phyloP scores from a whole-genome alignment of 2,113 vertebrate species.

The Dipodomys ordii region DNA sequence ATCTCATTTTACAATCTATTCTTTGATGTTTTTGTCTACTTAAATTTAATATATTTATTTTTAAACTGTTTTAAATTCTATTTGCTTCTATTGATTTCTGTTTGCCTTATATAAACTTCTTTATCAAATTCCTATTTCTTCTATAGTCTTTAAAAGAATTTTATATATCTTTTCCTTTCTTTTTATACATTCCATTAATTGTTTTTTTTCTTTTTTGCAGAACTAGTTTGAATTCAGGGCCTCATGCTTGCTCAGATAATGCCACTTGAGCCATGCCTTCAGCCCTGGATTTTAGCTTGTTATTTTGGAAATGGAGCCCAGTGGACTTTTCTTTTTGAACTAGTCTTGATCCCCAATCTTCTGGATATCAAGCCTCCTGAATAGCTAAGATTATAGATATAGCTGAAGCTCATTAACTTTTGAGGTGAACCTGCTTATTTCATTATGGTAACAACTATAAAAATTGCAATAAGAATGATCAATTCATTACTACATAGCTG shows the following conservation, averaged over 20 bases:
- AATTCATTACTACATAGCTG: not conserved
- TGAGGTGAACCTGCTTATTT: not conserved
- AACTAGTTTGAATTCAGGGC: too few relatives aligned
- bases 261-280: too few relatives aligned
- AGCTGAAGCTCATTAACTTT: not conserved
- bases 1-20: not conserved
- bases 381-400: too few relatives aligned
- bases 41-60: slow-evolving; percentile 3
- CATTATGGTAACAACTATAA: not conserved
- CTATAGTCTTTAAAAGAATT: not conserved
- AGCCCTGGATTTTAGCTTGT: too few relatives aligned
- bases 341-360: too few relatives aligned
- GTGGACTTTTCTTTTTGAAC: too few relatives aligned
- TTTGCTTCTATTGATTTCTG: not conserved
- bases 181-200: not conserved
- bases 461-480: not conserved
- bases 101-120: not conserved
- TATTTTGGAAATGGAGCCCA: too few relatives aligned
- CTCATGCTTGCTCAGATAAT: too few relatives aligned
- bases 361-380: too few relatives aligned
- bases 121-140: not conserved
- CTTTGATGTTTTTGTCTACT: not conserved
- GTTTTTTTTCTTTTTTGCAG: too few relatives aligned
- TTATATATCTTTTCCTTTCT: not conserved
- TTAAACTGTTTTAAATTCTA: not conserved